Conservation (phyloP, 1,140 invertebrate genomes). For the Prorops nasuta region DNA sequence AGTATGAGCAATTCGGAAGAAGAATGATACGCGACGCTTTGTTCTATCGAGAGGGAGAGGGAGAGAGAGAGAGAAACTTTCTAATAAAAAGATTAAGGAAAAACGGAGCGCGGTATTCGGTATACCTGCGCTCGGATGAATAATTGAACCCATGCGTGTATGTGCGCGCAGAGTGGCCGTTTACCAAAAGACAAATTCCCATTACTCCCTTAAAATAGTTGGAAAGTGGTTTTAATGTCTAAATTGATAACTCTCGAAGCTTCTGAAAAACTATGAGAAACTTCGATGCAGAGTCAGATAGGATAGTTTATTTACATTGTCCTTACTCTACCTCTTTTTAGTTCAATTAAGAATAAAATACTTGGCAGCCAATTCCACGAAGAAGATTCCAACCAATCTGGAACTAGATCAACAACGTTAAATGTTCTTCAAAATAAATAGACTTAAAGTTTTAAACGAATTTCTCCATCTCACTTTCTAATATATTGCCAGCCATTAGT, state of each 20-base stretch:
- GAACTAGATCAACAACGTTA: too few relatives aligned
- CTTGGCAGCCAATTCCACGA: neutral
- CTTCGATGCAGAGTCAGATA: constrained; percentile 1
- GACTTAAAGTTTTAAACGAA: too few relatives aligned
- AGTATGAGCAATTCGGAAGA: neutral
- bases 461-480: too few relatives aligned
- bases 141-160: constrained; percentile 30
- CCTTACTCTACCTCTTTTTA: constrained; percentile 12
- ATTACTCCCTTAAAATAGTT: constrained; percentile 4
- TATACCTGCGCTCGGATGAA: constrained; percentile 24
- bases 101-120: constrained; percentile 12
- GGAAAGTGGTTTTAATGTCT: constrained; percentile 25
- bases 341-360: constrained; percentile 13
- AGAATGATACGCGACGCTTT: too few relatives aligned
- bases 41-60: neutral
- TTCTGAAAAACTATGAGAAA: neutral
- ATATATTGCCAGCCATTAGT: too few relatives aligned
- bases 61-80: neutral
- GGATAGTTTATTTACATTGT: constrained; percentile 8
- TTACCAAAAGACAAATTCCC: constrained; percentile 25
- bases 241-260: constrained; percentile 25
- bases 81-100: constrained; percentile 24
- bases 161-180: too few relatives aligned
- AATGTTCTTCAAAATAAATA: too few relatives aligned
- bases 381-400: too few relatives aligned